Base-by-base conservation (phyloP, 2,113 vertebrate species). In the Ariopsis seemanni region DNA sequence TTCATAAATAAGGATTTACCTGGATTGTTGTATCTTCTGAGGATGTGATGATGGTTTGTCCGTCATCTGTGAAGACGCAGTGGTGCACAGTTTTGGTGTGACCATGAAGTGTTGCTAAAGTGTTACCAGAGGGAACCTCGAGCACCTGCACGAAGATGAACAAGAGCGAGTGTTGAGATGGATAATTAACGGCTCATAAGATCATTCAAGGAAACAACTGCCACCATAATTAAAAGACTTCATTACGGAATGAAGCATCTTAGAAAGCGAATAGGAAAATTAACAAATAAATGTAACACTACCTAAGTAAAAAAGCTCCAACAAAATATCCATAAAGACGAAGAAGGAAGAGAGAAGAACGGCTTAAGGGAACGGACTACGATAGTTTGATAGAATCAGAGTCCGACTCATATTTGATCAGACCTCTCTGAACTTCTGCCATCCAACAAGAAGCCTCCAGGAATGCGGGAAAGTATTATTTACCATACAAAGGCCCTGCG, bases 21-120 rank as follows among this genome's bases (percentile, higher is more conserved):
- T 97, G 94, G 90, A 99, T 93, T 79, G 94, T 94, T 82, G 96
- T 89, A 71, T 99, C 96, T 90, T 97, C 97, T 0, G 97, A 97
- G 85, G 97, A 97, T 22, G 96, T 96, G 94, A 99, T 91, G 2
- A 99, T 95, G 0, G 91, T 96, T 85, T 94, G 95, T 86, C 95
- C 95, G 1, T 96, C 93, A 0, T 90, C 90, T 77, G 95, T 96
- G 92, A 99, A 99, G 85, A 86, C 95, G 85, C 98, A 97, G 20
- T 96, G 96, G 57, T 96, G 95, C 30, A 99, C 97, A 0, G 96
- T 93, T 87, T 90, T 95, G 14, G 92, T 96, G 89, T 97, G 97
- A 11, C 96, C 95, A 9, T 55, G 87, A 30, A 91, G 92, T 48
- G 93, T 94, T 1, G 93, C 94, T 34, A 97, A 91, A 72, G 93